Conservation (phyloP, 1,140 invertebrate genomes). For the Eumeta japonica region DNA sequence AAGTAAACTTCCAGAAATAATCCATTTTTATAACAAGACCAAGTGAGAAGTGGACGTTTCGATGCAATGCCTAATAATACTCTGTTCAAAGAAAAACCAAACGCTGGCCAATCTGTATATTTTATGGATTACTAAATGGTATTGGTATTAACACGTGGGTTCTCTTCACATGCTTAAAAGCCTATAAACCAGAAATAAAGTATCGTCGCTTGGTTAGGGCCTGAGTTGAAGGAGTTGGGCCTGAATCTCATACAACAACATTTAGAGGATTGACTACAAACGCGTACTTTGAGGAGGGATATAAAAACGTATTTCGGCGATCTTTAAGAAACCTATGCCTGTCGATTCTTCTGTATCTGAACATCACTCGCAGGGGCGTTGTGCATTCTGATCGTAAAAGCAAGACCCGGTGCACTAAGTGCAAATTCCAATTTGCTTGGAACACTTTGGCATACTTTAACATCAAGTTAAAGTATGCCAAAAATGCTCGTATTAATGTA, state of each 20-base stretch:
- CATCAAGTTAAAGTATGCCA: too few relatives aligned
- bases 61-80: background rate
- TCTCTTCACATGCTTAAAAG: background rate
- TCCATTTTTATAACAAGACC: constrained; percentile 1
- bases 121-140: too few relatives aligned
- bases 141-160: background rate
- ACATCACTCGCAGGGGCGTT: constrained; percentile 1
- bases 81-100: background rate
- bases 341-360: background rate
- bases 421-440: too few relatives aligned
- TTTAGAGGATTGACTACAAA: background rate
- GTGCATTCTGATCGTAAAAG: background rate
- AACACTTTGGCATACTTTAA: too few relatives aligned
- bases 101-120: background rate
- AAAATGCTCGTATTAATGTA: too few relatives aligned
- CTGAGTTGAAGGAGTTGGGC: background rate
- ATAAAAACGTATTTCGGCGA: background rate
- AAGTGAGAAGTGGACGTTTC: background rate
- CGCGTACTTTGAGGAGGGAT: background rate
- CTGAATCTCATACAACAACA: background rate
- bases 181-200: too few relatives aligned
- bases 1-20: background rate
- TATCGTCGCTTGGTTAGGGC: background rate
- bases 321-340: too few relatives aligned
- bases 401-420: too few relatives aligned